Evolutionary conservation across 1,140 invertebrate species (phyloP), one percentile per base, ranked within the genome.

Genomic region (Eulimnadia texana): DNA sequence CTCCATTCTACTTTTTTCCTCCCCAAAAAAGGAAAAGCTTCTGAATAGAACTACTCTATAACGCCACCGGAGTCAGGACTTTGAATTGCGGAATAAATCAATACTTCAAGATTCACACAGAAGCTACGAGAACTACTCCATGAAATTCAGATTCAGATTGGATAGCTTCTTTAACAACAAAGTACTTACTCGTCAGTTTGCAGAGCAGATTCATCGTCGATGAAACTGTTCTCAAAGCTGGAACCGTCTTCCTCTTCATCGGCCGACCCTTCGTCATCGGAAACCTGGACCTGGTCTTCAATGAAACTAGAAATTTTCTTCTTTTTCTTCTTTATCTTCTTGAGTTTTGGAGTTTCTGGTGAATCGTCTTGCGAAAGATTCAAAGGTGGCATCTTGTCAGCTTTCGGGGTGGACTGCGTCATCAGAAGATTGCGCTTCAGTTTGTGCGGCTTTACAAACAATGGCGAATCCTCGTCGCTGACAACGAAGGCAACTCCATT

Each of bases 171-270:
- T n/a, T n/a, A n/a, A n/a, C n/a, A n/a, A n/a, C n/a, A 42, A 6
- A 42, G 33, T 6, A 9, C 33, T 42, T 42, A 42, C 33, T 57
- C 55, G 13, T 57, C 33, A n/a, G 22, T 27, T 25, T 50, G 50
- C 3, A 6, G 25, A 3, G 51, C 28, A 2, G 23, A 33, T 29
- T 22, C 23, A 50, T 61, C 60, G 51, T 61, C 60, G 11, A 61
- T 51, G 51, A 61, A 61, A 13, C 60, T 61, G 50, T 23, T 29
- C 2, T 61, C 60, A n/a, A 53, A 61, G 3, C 50, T 11, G 22
- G 42, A 25, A 3, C n/a, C 51, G 20, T 22, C 60, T 22, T 53
- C 60, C 3, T 23, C 3, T 28, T 52, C 51, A 16, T 61, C 60
- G 19, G n/a, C 51, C 6, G 60, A 52, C n/a, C 27, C 60, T n/a